Conservation (phyloP, 2,113 vertebrate genomes). For the Tympanuchus pallidicinctus region DNA sequence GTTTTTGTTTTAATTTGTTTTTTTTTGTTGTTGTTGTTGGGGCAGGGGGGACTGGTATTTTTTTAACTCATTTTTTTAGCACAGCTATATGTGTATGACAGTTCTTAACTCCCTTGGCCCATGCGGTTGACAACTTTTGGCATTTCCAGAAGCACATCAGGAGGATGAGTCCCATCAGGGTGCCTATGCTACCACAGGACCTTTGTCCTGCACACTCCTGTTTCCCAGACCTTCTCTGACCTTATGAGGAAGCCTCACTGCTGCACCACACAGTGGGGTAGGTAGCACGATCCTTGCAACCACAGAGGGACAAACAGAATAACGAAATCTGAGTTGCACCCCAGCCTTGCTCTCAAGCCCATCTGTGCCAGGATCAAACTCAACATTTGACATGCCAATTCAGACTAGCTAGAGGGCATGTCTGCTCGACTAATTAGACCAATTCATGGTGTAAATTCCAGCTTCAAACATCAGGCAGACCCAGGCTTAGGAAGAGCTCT, state of each 20-base stretch:
- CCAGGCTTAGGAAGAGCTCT: not conserved
- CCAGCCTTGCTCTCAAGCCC: not conserved
- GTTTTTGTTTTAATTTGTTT: not conserved
- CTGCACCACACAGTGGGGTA: not conserved
- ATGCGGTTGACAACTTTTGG: not conserved
- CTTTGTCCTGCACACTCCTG: not conserved
- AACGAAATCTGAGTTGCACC: not conserved
- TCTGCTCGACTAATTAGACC: not conserved
- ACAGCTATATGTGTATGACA: not conserved
- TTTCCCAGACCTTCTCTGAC: rapidly evolving
- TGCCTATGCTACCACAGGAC: not conserved
- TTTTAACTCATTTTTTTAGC: not conserved
- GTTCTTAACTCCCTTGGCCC: not conserved
- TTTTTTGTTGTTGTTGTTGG: no score
- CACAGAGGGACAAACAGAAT: not conserved
- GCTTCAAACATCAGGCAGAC: not conserved
- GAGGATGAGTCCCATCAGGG: not conserved
- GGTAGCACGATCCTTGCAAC: not conserved
- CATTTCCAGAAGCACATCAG: not conserved
- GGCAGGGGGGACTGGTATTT: no score
- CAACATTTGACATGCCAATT: not conserved
- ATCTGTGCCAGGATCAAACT: not conserved
- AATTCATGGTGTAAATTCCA: not conserved
- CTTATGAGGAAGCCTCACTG: not conserved
- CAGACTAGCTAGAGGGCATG: not conserved